These are phyloP conservation scores for Conops quadrifasciatus DNA, from an alignment of 2,888 invertebrate genomes.

Conservation along the genomic window DNA sequence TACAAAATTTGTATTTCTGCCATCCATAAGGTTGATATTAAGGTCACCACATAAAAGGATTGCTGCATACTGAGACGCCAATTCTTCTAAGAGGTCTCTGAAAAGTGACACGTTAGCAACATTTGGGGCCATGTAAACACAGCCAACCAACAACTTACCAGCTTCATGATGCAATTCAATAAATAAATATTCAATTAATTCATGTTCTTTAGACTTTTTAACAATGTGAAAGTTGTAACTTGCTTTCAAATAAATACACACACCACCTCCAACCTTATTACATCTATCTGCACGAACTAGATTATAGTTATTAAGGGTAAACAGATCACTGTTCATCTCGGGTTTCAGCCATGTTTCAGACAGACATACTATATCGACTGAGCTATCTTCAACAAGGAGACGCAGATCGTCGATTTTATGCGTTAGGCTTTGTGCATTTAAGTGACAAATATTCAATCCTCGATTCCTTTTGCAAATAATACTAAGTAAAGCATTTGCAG, in stretches of 20 bases:
- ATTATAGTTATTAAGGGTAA: background rate
- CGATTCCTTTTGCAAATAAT: background rate
- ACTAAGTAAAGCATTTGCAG: slow-evolving; percentile 1
- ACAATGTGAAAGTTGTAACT: background rate
- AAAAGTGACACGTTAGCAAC: too few relatives aligned
- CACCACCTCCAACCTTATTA: slow-evolving; percentile 9
- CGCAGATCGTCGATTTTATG: slow-evolving; percentile 28
- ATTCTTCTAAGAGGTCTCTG: too few relatives aligned
- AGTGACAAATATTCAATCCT: background rate
- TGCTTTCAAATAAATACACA: slow-evolving; percentile 7
- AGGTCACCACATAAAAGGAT: too few relatives aligned
- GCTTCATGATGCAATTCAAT: background rate
- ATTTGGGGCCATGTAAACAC: too few relatives aligned
- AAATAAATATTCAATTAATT: background rate
- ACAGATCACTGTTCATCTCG: slow-evolving; percentile 6
- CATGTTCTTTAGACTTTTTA: background rate
- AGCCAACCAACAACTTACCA: background rate
- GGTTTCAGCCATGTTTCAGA: slow-evolving; percentile 30
- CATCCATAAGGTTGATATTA: background rate
- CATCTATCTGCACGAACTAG: slow-evolving; percentile 17
- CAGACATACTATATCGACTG: slow-evolving; percentile 18
- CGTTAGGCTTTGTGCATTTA: slow-evolving; percentile 6
- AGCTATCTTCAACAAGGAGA: background rate
- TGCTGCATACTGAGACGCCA: too few relatives aligned
- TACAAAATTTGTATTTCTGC: background rate